Base-by-base conservation (phyloP, 1,140 invertebrate species). In the Andrena cerasifolii region DNA sequence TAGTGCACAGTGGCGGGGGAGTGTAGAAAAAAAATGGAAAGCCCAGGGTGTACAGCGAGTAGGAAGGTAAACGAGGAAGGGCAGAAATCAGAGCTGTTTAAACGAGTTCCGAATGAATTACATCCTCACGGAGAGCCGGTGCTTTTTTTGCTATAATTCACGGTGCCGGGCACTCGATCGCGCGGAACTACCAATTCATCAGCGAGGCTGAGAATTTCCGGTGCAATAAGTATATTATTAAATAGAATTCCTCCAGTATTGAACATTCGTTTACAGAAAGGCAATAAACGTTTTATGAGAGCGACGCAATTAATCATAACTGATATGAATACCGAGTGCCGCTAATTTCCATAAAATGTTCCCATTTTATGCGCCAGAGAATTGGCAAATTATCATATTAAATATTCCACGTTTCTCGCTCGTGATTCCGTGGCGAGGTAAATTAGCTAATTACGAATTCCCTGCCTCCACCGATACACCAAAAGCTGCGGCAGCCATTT, bases 1-100 rank as follows among this genome's bases (percentile, higher is more conserved):
- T 47, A 67, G 51, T 66, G 51, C 56, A 75, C 62, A 75, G 62
- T 67, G 72, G 51, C 45, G n/a, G 70, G 28, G 31, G 56, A 75
- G 51, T 75, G 40, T 66, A 74, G 43, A 66, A 66, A 66, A 28
- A 31, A 58, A 58, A 62, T 33, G 36, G 33, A 56, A 28, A 56
- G 28, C 24, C 26, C n/a, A 26, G 28, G n/a, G 62, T 28, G 67
- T 75, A 67, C 67, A 61, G 16, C 65, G 72, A 75, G 56, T 75
- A 67, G 62, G 62, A 45, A 26, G 45, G 72, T 51, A 75, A 75
- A 75, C 72, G 62, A 24, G 51, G 43, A 43, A 36, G 53, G 26
- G 47, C 61, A 65, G 62, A 51, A 54, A 45, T 45, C 72, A 45
- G 36, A 26, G 40, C 40, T 66, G 72, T 67, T 66, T 75, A 56